A percentile compares a stretch with the other conserved stretches of the same genome.
phyloP scores from a whole-genome alignment of 2,113 vertebrate genomes.

The Tachuris rubrigastra region DNA sequence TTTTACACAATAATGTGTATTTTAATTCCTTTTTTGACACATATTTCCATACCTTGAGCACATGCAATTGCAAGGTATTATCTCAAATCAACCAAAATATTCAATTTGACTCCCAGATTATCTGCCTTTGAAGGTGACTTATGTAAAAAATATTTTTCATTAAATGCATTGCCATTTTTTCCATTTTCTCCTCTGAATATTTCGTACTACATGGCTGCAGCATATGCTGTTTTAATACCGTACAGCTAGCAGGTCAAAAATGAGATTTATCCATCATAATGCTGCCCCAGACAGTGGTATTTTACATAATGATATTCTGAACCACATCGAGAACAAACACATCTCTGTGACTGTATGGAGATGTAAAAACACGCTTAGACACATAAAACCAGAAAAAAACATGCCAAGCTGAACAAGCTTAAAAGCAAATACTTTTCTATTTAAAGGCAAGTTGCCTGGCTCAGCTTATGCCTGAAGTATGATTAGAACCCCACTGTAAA shows the following conservation, averaged over 20 bases:
- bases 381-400: slow-evolving; percentile 4
- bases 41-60: not conserved
- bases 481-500: slow-evolving; percentile 73
- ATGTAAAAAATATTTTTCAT: slow-evolving; percentile 1
- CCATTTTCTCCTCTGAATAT: not conserved
- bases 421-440: slow-evolving; percentile 62
- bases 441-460: slow-evolving; percentile 58
- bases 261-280: slow-evolving; percentile 46
- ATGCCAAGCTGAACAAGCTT: slow-evolving; percentile 53
- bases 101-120: slow-evolving; percentile 35
- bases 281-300: not conserved
- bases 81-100: not conserved
- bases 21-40: slow-evolving; percentile 17
- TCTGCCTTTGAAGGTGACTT: slow-evolving; percentile 17
- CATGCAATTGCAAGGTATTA: slow-evolving; percentile 49
- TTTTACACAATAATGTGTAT: slow-evolving; percentile 29
- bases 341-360: not conserved
- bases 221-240: not conserved
- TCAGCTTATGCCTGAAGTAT: slow-evolving; percentile 43
- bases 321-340: not conserved
- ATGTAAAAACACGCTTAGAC: not conserved
- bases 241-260: slow-evolving; percentile 12
- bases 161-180: slow-evolving; percentile 23
- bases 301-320: slow-evolving; percentile 50
- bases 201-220: not conserved